Evolutionary conservation across 2,797 vertebrate genomes (phyloP), one percentile per base, ranked within the genome.

Genomic region (Malurus splendens): DNA sequence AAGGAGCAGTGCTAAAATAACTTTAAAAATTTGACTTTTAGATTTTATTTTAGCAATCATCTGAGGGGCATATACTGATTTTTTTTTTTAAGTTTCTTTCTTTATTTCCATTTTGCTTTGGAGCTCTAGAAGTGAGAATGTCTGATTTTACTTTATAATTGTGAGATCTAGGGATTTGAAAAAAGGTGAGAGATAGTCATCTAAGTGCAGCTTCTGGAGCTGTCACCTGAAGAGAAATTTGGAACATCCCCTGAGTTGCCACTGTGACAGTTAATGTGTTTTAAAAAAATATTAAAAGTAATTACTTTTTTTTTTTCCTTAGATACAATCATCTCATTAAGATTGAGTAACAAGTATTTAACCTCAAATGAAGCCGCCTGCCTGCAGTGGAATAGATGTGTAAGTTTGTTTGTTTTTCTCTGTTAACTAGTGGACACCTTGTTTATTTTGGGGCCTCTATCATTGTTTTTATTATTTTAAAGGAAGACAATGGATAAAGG

Each of bases 251-350:
- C 4, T 51, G 66, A 73, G 24, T 83, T 64, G 22, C n/a, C 18
- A 48, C 41, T 75, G 19, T 75, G 45, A 72, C 27, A 64, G 48
- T 55, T 87, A 60, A 78, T 0, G 1, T 66, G 39, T 70, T 54
- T 60, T 60, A 16, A 83, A 91, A 84, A 75, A 61, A 36, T 48
- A 45, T 8, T 62, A 28, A 92, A 82, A 80, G 14, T 10, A 90
- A 85, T 86, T 82, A 59, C 51, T 92, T 80, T 84, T 12, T 84
- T 12, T 20, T 94, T 87, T 87, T 67, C 30, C 39, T 42, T 65
- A 89, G 90, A 82, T 90, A 86, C 51, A 79, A 59, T 80, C 72
- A 78, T 87, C 86, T 87, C 82, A 32, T 64, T 86, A 91, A 84
- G 8, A 77, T 87, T 84, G 90, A 79, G 30, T 73, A 79, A 57